A percentile compares a stretch with the other conserved stretches of the same genome.
phyloP scores from a whole-genome alignment of 2,888 invertebrate species.

The Heliconius charithonia region DNA sequence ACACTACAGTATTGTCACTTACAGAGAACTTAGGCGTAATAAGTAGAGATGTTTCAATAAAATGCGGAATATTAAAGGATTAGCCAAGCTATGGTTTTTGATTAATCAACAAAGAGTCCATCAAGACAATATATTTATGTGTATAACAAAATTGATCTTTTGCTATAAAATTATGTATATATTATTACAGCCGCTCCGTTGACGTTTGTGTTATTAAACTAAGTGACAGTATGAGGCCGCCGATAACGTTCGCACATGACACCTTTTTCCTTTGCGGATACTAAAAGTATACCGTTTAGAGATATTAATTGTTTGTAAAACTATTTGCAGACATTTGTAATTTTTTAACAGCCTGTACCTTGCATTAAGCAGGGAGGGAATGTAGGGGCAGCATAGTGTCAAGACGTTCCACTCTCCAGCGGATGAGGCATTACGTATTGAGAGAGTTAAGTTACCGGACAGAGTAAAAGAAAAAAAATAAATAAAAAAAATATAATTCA shows the following conservation, averaged over 20 bases:
- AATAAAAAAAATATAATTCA: too few species aligned
- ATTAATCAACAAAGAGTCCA: too few species aligned
- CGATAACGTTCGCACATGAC: background rate
- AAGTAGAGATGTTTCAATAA: background rate
- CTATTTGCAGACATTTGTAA: background rate
- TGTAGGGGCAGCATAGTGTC: too few species aligned
- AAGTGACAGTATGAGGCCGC: conserved; percentile 9
- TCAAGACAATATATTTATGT: too few species aligned
- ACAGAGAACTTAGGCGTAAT: background rate
- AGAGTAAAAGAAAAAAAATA: too few species aligned
- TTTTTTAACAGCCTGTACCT: background rate
- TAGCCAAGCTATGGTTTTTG: too few species aligned
- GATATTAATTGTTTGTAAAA: background rate
- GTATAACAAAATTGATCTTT: background rate
- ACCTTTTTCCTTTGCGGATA: background rate
- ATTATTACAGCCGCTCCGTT: background rate
- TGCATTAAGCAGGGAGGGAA: too few species aligned
- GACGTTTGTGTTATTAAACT: conserved; percentile 2
- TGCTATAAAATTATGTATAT: background rate
- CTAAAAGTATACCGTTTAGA: background rate
- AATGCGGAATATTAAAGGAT: background rate
- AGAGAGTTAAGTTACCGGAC: too few species aligned
- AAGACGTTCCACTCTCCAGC: too few species aligned
- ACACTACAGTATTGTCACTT: background rate
- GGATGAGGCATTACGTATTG: too few species aligned